These are phyloP conservation scores for Orgyia antiqua DNA, from an alignment of 2,888 invertebrate species.

Conservation along the genomic window DNA sequence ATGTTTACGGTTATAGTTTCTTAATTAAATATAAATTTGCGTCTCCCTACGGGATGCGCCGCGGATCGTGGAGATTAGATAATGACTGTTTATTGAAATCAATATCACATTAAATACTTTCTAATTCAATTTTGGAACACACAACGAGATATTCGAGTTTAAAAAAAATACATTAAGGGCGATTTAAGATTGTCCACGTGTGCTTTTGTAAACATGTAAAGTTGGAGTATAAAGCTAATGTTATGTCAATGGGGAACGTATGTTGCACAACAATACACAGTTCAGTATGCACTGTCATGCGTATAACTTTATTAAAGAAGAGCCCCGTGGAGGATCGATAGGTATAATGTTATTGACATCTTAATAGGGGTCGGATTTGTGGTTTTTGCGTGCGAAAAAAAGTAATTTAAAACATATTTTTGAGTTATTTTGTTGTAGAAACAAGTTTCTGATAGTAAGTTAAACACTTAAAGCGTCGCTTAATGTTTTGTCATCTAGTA, in stretches of 20 bases:
- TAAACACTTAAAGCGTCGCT: too few relatives aligned
- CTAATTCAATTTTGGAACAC: conserved; percentile 37
- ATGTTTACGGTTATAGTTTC: conserved; percentile 39
- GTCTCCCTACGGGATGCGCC: conserved; percentile 48
- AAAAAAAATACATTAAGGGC: conserved; percentile 14
- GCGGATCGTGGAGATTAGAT: conserved; percentile 51
- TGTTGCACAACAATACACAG: conserved; percentile 60
- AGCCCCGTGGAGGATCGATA: conserved; percentile 65
- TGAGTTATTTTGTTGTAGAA: too few relatives aligned
- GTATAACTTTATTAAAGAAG: conserved; percentile 64
- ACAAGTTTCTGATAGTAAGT: too few relatives aligned
- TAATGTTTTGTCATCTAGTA: conserved; percentile 15
- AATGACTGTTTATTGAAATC: conserved; percentile 30
- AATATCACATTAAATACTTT: conserved; percentile 41
- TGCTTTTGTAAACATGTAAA: conserved; percentile 8
- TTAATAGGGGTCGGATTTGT: conserved; percentile 28
- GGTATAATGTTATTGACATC: conserved; percentile 33
- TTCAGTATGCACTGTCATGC: conserved; percentile 53
- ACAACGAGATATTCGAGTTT: conserved; percentile 26
- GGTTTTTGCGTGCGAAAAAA: conserved; percentile 17
- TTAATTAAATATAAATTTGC: conserved; percentile 62
- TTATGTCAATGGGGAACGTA: conserved; percentile 59
- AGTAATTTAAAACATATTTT: too few relatives aligned
- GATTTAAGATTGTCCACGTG: conserved; percentile 30
- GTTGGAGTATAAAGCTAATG: conserved; percentile 42